phyloP scores from a whole-genome alignment of 2,113 vertebrate genomes.

The Pelodiscus sinensis region DNA sequence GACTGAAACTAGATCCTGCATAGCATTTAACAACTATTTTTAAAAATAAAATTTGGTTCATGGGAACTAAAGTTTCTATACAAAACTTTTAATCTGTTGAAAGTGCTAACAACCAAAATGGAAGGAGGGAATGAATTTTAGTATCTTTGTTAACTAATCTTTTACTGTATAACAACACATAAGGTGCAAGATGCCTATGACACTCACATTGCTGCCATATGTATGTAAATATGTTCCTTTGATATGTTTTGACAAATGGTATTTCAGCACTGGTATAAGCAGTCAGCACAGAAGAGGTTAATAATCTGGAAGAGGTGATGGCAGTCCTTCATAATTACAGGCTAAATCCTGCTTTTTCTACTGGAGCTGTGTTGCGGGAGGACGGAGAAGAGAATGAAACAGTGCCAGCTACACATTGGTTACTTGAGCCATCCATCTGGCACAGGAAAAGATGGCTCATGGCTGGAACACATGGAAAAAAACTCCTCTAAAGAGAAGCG shows the following conservation, averaged over 20 bases:
- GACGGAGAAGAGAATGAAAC: neutral
- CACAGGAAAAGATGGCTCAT: neutral
- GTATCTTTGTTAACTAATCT: neutral
- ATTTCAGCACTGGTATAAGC: fast-evolving
- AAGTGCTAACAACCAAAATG: neutral
- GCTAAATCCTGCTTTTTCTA: neutral
- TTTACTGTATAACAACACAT: neutral
- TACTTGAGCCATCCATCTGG: neutral
- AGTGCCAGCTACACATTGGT: neutral
- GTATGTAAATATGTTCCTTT: neutral
- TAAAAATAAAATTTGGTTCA: neutral
- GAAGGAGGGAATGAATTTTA: neutral
- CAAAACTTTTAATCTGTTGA: neutral
- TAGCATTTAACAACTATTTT: fast-evolving
- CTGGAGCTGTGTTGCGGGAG: neutral
- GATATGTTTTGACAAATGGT: neutral
- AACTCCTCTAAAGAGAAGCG: neutral
- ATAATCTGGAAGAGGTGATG: conserved; percentile 5
- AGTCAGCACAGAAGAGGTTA: conserved; percentile 17
- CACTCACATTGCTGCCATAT: neutral
- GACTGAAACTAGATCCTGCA: neutral
- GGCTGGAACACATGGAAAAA: neutral
- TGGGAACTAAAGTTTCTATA: neutral
- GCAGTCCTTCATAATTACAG: conserved; percentile 23
- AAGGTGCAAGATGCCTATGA: neutral